Conservation (phyloP, 1,140 invertebrate genomes). For the Eufriesea mexicana region DNA sequence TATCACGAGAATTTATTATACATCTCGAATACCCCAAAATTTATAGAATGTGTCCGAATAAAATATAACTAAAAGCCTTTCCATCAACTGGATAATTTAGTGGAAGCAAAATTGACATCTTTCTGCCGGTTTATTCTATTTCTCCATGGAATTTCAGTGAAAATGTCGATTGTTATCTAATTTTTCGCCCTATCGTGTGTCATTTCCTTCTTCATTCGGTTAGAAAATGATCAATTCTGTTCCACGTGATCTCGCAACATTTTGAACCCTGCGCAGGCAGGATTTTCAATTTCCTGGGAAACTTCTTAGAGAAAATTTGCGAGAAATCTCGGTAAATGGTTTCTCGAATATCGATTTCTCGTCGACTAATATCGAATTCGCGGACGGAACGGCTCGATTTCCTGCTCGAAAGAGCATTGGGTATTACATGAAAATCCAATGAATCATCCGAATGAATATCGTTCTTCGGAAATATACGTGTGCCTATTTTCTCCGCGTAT, state of each 20-base stretch:
- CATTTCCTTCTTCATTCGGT: neutral
- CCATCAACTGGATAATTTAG: no score
- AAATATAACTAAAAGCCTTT: no score
- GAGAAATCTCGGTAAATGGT: neutral
- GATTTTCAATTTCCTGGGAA: constrained; percentile 13
- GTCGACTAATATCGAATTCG: neutral
- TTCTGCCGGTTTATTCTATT: neutral
- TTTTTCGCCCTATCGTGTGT: neutral
- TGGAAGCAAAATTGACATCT: no score
- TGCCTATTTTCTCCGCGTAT: no score
- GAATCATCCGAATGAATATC: neutral
- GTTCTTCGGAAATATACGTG: neutral
- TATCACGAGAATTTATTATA: no score
- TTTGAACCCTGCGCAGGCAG: neutral
- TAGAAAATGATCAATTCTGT: neutral
- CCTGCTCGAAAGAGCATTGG: constrained; percentile 14
- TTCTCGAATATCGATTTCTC: constrained; percentile 25
- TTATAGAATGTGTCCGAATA: no score
- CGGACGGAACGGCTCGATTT: constrained; percentile 12
- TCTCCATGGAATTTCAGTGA: neutral
- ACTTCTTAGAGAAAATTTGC: constrained; percentile 10
- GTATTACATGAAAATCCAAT: neutral
- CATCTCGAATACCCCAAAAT: no score
- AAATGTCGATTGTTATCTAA: neutral
- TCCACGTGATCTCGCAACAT: neutral